phyloP scores from a whole-genome alignment of 23 tunicate genomes.

The Ascidia mentula region DNA sequence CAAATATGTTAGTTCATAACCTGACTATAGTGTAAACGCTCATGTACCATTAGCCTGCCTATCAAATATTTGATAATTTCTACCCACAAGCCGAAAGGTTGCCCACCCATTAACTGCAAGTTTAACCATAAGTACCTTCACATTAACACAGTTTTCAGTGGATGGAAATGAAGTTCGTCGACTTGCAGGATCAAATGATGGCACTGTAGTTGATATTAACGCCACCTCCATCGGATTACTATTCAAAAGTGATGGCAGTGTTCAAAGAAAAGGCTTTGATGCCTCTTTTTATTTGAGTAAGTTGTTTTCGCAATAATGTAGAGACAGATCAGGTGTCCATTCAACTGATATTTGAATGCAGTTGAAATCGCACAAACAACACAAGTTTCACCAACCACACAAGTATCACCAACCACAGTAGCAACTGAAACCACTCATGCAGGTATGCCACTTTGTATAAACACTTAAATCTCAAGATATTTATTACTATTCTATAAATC shows the following conservation, averaged over 20 bases:
- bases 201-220: not conserved
- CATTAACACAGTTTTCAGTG: not conserved
- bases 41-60: no score
- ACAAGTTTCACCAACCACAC: not conserved
- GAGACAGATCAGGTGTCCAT: no score
- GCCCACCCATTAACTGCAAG: not conserved
- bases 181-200: not conserved
- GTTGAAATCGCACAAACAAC: not conserved
- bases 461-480: no score
- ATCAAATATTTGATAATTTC: no score
- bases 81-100: no score
- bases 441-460: no score
- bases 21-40: no score
- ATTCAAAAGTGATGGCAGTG: constrained; percentile 7
- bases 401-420: not conserved
- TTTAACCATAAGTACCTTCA: no score
- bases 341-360: no score
- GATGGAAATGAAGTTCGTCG: not conserved
- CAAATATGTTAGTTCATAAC: no score
- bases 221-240: not conserved
- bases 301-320: not conserved
- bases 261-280: not conserved
- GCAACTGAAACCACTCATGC: not conserved
- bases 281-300: not conserved
- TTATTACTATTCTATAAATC: no score